Base-by-base conservation (phyloP, 2,888 invertebrate genomes). In the Autographa pulchrina region DNA sequence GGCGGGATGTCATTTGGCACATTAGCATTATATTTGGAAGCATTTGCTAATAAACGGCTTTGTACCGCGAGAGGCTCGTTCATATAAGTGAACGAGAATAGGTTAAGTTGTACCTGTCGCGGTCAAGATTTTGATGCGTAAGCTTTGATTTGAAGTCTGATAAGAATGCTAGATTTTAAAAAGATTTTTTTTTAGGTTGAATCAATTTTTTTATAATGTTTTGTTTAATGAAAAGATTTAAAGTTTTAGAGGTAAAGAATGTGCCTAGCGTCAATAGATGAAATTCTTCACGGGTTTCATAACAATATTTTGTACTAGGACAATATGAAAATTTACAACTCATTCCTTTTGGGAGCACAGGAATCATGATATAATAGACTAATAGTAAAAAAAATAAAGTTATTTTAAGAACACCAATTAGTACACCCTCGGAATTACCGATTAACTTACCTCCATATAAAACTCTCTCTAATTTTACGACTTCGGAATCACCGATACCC, bases 401-500 rank as follows among this genome's bases (percentile, higher is more conserved):
- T n/a, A n/a, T n/a, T n/a, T 48, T 20, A 54, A 20, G 20, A 2
- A 54, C 7, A 18, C 9, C 20, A 54, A 20, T 20, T 38, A 38
- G 2, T 9, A 20, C 6, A 9, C 16, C 18, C 20, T 11, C n/a
- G 2, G 11, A 54, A 54, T 54, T 6, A 11, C 54, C 54, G 0
- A 56, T 56, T 25, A 4, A 13, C 3, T 56, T 13, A 56, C 54
- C 54, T 56, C 25, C 20, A 56, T 13, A 56, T 56, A 56, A 56
- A 25, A 25, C 54, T 25, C 25, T 13, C 5, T 11, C 14, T 16
- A n/a, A 16, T 72, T 66, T 11, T 0, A 38, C 38, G 38, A 38
- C 75, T 72, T 63, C 18, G n/a, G 18, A 61, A 68, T 68, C 64
- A 62, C 59, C 52, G 68, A 70, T 71, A 60, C 41, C 59, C 74